A percentile compares a stretch with the other conserved stretches of the same genome.
Evolutionary conservation across 1,140 invertebrate species (phyloP).

Genomic region (Aporrectodea caliginosa): DNA sequence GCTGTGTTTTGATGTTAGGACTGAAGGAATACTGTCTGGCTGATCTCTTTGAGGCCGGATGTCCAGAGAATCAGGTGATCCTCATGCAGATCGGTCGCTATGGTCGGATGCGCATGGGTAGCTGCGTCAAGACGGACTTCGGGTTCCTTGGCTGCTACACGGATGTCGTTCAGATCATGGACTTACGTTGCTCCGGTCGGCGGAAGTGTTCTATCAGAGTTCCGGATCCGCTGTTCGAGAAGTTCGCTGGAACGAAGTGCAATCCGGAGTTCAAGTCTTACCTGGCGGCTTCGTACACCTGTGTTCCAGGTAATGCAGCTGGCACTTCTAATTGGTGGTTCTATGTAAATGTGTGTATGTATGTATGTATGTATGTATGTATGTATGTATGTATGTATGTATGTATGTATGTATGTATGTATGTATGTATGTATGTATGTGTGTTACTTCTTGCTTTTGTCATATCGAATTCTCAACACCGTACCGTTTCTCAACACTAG

Average conservation of each 20-base stretch:
- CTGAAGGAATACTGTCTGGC: background rate
- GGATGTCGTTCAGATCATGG: slow-evolving; percentile 1
- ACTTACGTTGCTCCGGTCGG: slow-evolving; percentile 1
- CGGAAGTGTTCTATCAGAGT: background rate
- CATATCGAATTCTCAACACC: too few species aligned
- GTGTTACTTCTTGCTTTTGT: too few species aligned
- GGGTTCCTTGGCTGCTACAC: slow-evolving; percentile 15
- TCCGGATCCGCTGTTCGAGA: background rate
- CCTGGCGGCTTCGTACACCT: slow-evolving; percentile 13
- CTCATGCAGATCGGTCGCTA: background rate
- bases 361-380: too few species aligned
- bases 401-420: too few species aligned
- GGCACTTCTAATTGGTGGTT: too few species aligned
- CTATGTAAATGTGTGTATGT: too few species aligned
- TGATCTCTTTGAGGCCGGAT: slow-evolving; percentile 14
- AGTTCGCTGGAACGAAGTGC: background rate
- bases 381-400: too few species aligned
- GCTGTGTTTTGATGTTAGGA: too few species aligned
- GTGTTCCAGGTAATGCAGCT: slow-evolving; percentile 13
- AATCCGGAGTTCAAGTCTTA: background rate
- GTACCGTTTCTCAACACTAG: too few species aligned
- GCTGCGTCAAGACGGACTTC: slow-evolving; percentile 13
- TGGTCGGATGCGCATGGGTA: slow-evolving; percentile 9
- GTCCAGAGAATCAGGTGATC: slow-evolving; percentile 3
- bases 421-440: too few species aligned